Evolutionary conservation across 2,113 vertebrate genomes (phyloP).

Genomic region (Acrocephalus arundinaceus): DNA sequence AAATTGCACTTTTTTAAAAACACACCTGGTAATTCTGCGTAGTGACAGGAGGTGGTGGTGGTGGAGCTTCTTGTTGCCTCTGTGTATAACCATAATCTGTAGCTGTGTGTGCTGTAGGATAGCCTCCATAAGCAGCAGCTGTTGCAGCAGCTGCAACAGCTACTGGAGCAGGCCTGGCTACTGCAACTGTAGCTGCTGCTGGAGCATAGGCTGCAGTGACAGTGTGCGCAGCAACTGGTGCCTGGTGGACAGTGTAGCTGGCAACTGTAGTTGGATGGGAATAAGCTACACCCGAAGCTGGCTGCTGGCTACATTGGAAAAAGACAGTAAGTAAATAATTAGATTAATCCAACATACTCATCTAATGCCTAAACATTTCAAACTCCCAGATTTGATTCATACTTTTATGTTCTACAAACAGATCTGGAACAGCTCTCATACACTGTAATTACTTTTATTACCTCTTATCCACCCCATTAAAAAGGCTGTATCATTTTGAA

Average conservation of each 20-base stretch:
- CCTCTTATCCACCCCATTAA: neutral
- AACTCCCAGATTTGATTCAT: neutral
- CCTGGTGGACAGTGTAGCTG: constrained; percentile 95
- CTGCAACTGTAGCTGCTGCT: constrained; percentile 86
- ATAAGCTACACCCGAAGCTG: constrained; percentile 89
- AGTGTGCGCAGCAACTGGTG: constrained; percentile 91
- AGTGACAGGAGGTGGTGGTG: constrained; percentile 92
- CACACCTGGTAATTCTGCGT: constrained; percentile 93
- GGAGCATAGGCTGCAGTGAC: constrained; percentile 94
- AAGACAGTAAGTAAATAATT: constrained; percentile 22
- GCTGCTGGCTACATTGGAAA: constrained; percentile 85
- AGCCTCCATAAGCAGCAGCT: constrained; percentile 90
- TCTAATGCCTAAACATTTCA: neutral
- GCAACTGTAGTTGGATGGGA: constrained; percentile 96
- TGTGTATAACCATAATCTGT: constrained; percentile 92
- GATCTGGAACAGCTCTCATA: neutral
- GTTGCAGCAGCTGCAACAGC: constrained; percentile 88
- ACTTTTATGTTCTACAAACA: neutral
- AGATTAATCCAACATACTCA: neutral
- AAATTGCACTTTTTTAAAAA: neutral
- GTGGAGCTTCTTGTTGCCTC: constrained; percentile 92
- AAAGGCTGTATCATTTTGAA: neutral
- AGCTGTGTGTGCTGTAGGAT: constrained; percentile 87
- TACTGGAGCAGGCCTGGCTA: constrained; percentile 88
- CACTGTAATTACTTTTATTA: neutral